Base-by-base conservation (phyloP, 2,888 invertebrate species). In the Apodemia hepburni region DNA sequence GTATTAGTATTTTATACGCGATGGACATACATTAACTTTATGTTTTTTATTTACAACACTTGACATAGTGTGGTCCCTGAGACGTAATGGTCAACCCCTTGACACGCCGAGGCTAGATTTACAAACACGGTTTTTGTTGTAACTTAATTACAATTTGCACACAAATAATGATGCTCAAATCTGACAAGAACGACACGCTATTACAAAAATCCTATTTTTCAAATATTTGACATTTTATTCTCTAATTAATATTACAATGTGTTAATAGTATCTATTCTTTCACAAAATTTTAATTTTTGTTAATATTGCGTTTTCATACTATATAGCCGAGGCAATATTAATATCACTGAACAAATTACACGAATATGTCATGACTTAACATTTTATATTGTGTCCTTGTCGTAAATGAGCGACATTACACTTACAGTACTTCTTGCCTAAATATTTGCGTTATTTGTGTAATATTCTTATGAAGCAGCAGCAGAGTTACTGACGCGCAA, bases 1-100 rank as follows among this genome's bases (percentile, higher is more conserved):
- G 80, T 74, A 42, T 42, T 42, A 42, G 42, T 42, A 42, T 42
- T 42, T 42, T 42, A 62, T 80, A 79, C 70, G 73, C 76, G 76
- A 82, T 81, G 84, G 84, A 85, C 84, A 85, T 79, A 78, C 76
- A 81, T 76, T 76, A 42, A 42, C 4, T 42, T 42, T 42, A 72
- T 69, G 71, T 74, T 73, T 71, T 73, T 76, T 84, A 87, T 87
- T 80, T 86, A 87, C 88, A 88, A 75, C 72, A 74, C 75, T 78
- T 72, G 75, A 78, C 71, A 71, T 72, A 74, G 71, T 63, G 66
- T 72, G 72, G 73, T 70, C 73, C 73, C 73, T 70, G 71, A 63
- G 73, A 73, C 69, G 27, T 54, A 27, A 11, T 54, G 27, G 18
- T 22, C 27, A 27, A 22, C 54, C 54, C 18, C 54, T 11, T 54